A percentile compares a stretch with the other conserved stretches of the same genome.
phyloP scores from a whole-genome alignment of 2,888 invertebrate species.

The Sinelater perroti region DNA sequence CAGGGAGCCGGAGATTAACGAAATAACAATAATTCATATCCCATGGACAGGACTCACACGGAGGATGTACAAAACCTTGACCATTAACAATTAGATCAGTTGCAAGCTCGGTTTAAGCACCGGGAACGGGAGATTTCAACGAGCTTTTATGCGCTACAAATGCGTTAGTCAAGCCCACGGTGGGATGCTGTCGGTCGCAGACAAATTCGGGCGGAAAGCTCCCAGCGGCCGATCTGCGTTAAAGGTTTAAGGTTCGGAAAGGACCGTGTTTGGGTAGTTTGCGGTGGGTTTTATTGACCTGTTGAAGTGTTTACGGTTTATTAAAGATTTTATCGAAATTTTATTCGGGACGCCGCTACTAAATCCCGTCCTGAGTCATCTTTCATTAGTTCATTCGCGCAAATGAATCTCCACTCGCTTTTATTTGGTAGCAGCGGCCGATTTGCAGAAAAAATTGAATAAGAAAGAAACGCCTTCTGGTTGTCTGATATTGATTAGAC shows the following conservation, averaged over 20 bases:
- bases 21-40: conserved; percentile 56
- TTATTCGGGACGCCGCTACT: conserved; percentile 28
- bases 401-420: conserved; percentile 14
- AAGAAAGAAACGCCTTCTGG: too few relatives aligned
- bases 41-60: conserved; percentile 48
- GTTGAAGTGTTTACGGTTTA: conserved; percentile 35
- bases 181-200: too few relatives aligned
- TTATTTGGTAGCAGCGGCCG: conserved; percentile 16
- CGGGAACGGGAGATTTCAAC: not conserved
- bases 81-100: conserved; percentile 32
- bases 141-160: too few relatives aligned
- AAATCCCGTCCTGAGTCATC: conserved; percentile 26
- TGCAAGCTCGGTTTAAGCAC: conserved; percentile 2
- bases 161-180: too few relatives aligned
- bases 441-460: too few relatives aligned
- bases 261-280: conserved; percentile 28
- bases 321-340: conserved; percentile 33
- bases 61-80: conserved; percentile 39
- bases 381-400: conserved; percentile 16
- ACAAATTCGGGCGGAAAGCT: not conserved
- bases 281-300: conserved; percentile 30
- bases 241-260: conserved; percentile 27
- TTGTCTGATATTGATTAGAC: too few relatives aligned
- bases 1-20: conserved; percentile 56
- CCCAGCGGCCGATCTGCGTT: conserved; percentile 2